Evolutionary conservation across 2,888 invertebrate genomes (phyloP), one percentile per base, ranked within the genome.

Genomic region (Cerastoderma edule): DNA sequence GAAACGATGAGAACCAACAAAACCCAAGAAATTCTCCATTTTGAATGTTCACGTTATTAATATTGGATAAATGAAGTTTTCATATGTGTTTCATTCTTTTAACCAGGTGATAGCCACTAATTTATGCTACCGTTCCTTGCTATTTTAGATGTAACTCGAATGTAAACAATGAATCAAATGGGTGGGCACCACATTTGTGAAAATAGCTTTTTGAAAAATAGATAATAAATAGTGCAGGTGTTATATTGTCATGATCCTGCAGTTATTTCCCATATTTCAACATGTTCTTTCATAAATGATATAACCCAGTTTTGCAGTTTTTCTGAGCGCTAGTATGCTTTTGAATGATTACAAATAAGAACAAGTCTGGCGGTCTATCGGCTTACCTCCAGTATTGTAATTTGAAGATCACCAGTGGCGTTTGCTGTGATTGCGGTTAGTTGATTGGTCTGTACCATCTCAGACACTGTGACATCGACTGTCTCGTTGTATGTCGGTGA

Each of bases 311-410:
- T n/a, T n/a, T n/a, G n/a, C n/a, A n/a, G n/a, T n/a, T n/a, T n/a
- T n/a, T n/a, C n/a, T n/a, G n/a, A n/a, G n/a, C n/a, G n/a, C n/a
- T n/a, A n/a, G n/a, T n/a, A n/a, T n/a, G n/a, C n/a, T n/a, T n/a
- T n/a, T n/a, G n/a, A 10, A 10, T 8, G 39, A 16, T 16, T 39
- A 10, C 39, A 39, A 39, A 8, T 39, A 16, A 10, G 39, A 10
- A 10, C 39, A 39, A 39, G 39, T 10, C 16, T 8, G 39, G 39
- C 10, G 8, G 8, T 39, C 16, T n/a, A 2, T 19, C 16, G 1
- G 46, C 57, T 35, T 60, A 60, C 60, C 33, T 60, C 60, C 24
- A 39, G 27, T n/a, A 60, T 60, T 22, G 33, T 33, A 22, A 60
- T 39, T 0, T 13, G 27, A n/a, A 60, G 39, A 13, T 22, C 13